Percentiles rank a stretch among this genome's conserved stretches.
These are phyloP conservation scores for Agrenia bidenticulata DNA, from an alignment of 2,888 invertebrate genomes.

Conservation along the genomic window DNA sequence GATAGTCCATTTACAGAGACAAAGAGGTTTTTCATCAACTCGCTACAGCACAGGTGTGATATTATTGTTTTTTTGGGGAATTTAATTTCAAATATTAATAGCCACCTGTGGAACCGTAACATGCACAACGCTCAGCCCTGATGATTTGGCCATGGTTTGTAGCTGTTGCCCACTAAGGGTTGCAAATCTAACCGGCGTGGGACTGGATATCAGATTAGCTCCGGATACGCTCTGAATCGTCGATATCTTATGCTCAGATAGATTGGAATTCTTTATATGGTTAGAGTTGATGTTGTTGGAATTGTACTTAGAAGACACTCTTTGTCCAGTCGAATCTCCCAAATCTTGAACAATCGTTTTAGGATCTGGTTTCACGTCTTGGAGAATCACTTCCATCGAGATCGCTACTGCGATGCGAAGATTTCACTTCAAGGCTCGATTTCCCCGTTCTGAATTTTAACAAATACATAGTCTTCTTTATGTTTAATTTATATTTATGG, in stretches of 20 bases:
- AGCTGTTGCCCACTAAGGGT: slow-evolving; percentile 50
- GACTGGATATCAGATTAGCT: slow-evolving; percentile 9
- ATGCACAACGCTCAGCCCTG: slow-evolving; percentile 79
- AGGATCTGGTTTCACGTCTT: slow-evolving; percentile 48
- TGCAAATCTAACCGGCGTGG: slow-evolving; percentile 51
- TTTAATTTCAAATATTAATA: slow-evolving; percentile 3
- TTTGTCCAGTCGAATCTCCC: slow-evolving; percentile 22
- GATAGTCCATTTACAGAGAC: too few species aligned
- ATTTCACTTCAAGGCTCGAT: neutral
- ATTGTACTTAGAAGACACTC: neutral
- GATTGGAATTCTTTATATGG: neutral
- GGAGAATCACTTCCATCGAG: slow-evolving; percentile 52
- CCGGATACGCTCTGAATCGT: slow-evolving; percentile 18
- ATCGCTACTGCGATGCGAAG: slow-evolving; percentile 32
- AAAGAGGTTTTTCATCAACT: too few species aligned
- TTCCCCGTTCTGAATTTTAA: too few species aligned
- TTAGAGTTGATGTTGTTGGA: slow-evolving; percentile 10
- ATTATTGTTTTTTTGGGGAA: neutral
- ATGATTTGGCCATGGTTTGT: slow-evolving; percentile 56
- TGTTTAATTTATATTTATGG: too few species aligned
- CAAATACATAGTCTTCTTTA: too few species aligned
- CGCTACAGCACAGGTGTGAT: too few species aligned
- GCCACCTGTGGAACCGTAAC: slow-evolving; percentile 67
- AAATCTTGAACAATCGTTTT: slow-evolving; percentile 29
- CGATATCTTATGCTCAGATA: slow-evolving; percentile 1